Evolutionary conservation across 2,797 vertebrate genomes (phyloP), one percentile per base, ranked within the genome.

Genomic region (Anabacerthia variegaticeps): DNA sequence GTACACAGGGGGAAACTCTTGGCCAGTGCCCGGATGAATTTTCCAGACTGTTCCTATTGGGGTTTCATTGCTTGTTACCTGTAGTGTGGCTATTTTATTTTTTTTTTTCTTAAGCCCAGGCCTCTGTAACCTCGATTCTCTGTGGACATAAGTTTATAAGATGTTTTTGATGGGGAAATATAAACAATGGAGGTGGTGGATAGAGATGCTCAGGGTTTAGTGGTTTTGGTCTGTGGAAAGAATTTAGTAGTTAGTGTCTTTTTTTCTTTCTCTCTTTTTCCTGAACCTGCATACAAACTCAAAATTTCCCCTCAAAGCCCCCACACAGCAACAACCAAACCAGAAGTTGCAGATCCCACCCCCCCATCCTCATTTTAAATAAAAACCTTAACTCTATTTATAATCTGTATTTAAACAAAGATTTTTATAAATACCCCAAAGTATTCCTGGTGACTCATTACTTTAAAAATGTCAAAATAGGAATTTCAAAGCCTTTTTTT

Each of bases 381-480:
- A 65, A 85, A 80, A 90, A n/a, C 34, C 28, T 83, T 44, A 67
- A 17, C n/a, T 89, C 39, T 93, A 39, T 83, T 95, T 88, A 72
- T 88, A 77, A 27, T 17, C 41, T 58, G 34, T 76, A 27, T 55
- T 95, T 89, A 89, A 91, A 74, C 63, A 85, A 54, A 77, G 17
- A 28, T 43, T 86, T 88, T 76, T 95, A 62, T 55, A 82, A 93
- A 87, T 89, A 76, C 30, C 14, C 10, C 14, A 6, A n/a, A 76
- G 63, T 73, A 59, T 89, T 93, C 36, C 63, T 73, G 4, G 14
- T 91, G 81, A 87, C 34, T 93, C 80, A 66, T 75, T 75, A n/a
- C 52, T 91, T 91, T 26, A 63, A 62, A 94, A 91, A 82, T 66
- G 63, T 79, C 87, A 96, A 75, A 79, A 82, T 36, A 90, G 58